Percentiles rank a stretch among this genome's conserved stretches.
Conservation (phyloP, 2,888 invertebrate genomes). For the Drosophila lacicola region DNA sequence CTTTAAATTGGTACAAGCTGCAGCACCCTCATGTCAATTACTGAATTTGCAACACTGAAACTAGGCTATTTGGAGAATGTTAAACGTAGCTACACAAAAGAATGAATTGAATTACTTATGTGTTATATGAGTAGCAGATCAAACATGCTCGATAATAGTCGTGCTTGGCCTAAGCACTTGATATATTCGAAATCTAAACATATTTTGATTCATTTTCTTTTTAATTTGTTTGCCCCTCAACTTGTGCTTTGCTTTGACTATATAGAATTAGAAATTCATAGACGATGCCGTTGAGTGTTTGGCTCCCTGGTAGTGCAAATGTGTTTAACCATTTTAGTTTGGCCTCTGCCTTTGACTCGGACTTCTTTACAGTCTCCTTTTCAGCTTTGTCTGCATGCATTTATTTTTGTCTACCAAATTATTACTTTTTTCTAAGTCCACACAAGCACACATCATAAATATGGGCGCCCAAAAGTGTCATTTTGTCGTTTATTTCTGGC, state of each 20-base stretch:
- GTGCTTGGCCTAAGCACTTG: too few species aligned
- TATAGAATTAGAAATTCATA: too few species aligned
- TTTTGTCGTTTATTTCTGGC: constrained; percentile 53
- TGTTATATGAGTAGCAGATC: too few species aligned
- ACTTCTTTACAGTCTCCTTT: constrained; percentile 33
- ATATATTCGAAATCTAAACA: too few species aligned
- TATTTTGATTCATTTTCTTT: too few species aligned
- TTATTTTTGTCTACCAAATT: constrained; percentile 52
- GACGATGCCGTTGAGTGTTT: background rate
- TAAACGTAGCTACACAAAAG: too few species aligned
- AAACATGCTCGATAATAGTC: too few species aligned
- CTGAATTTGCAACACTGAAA: background rate
- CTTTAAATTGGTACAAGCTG: too few species aligned
- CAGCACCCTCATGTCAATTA: background rate
- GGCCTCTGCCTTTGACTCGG: constrained; percentile 14
- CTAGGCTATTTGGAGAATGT: too few species aligned
- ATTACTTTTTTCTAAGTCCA: constrained; percentile 27
- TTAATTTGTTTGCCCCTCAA: too few species aligned
- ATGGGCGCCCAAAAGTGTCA: constrained; percentile 57
- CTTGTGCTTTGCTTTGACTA: background rate
- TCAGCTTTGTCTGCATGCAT: constrained; percentile 41
- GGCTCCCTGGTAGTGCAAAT: constrained; percentile 24
- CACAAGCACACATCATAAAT: constrained; percentile 60
- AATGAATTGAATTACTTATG: too few species aligned
- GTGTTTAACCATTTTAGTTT: constrained; percentile 32